These are phyloP conservation scores for Arctocebus calabarensis DNA, from an alignment of 2,797 vertebrate species.

Conservation along the genomic window DNA sequence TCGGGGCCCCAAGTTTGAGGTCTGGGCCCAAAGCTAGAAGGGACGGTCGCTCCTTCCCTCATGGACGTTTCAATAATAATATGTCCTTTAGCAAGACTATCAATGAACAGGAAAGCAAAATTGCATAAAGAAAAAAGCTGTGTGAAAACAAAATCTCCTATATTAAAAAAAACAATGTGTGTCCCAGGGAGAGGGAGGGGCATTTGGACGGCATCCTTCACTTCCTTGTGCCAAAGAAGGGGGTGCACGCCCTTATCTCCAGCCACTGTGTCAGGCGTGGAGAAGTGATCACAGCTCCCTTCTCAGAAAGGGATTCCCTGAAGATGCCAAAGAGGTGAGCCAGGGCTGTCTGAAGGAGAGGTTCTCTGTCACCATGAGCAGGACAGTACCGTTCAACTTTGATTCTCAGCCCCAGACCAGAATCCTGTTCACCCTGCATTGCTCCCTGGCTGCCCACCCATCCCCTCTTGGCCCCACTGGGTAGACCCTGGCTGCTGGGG, in stretches of 20 bases:
- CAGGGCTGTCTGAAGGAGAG: neutral
- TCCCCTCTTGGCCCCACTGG: neutral
- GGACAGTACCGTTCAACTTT: neutral
- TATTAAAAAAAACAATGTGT: neutral
- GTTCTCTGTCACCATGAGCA: rapidly evolving
- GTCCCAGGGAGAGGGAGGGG: neutral
- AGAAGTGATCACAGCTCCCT: rapidly evolving
- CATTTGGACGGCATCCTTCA: neutral
- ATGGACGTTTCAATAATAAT: neutral
- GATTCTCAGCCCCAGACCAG: neutral
- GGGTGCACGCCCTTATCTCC: rapidly evolving
- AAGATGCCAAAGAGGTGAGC: neutral
- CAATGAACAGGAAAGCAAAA: neutral
- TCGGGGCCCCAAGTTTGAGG: rapidly evolving
- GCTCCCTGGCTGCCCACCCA: neutral
- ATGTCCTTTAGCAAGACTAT: neutral
- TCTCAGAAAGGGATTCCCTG: neutral
- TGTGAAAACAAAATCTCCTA: neutral
- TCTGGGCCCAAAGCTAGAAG: neutral
- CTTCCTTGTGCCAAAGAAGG: neutral
- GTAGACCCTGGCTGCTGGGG: neutral
- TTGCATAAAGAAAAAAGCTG: neutral
- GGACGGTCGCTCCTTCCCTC: rapidly evolving
- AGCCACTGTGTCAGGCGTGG: neutral
- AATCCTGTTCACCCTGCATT: neutral